phyloP scores from a whole-genome alignment of 2,888 invertebrate species.

The Arctia plantaginis region DNA sequence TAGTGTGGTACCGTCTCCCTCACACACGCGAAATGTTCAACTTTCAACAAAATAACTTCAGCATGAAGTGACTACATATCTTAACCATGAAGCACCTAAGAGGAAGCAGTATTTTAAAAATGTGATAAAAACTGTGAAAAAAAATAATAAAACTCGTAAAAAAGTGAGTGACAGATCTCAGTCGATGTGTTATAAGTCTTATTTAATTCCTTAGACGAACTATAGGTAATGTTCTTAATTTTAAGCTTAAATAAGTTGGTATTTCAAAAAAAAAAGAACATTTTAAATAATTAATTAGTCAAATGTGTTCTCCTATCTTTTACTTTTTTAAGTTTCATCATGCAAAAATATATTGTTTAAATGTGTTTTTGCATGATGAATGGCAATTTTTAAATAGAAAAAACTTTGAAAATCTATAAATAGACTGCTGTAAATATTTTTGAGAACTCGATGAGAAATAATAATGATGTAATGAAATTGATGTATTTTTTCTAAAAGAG shows the following conservation, averaged over 20 bases:
- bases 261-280: constrained; percentile 41
- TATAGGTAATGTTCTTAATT: constrained; percentile 55
- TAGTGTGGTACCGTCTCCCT: constrained; percentile 61
- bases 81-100: constrained; percentile 65
- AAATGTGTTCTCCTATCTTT: constrained; percentile 65
- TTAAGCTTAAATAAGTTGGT: constrained; percentile 58
- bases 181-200: constrained; percentile 73
- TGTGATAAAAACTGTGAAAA: constrained; percentile 83
- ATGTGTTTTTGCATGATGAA: constrained; percentile 43
- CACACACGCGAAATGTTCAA: constrained; percentile 49
- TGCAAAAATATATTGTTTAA: constrained; percentile 31
- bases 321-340: constrained; percentile 33
- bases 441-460: constrained; percentile 55
- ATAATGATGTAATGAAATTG: constrained; percentile 54
- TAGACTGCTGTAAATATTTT: constrained; percentile 73
- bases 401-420: constrained; percentile 56
- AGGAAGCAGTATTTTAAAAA: constrained; percentile 79
- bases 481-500: constrained; percentile 72
- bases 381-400: constrained; percentile 49
- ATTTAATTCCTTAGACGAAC: constrained; percentile 78
- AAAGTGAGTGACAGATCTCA: constrained; percentile 86
- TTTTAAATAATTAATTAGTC: constrained; percentile 58
- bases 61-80: constrained; percentile 54
- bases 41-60: constrained; percentile 41
- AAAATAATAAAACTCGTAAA: constrained; percentile 69